A percentile compares a stretch with the other conserved stretches of the same genome.
phyloP scores from a whole-genome alignment of 1,140 invertebrate genomes.

The Aphis craccivora region DNA sequence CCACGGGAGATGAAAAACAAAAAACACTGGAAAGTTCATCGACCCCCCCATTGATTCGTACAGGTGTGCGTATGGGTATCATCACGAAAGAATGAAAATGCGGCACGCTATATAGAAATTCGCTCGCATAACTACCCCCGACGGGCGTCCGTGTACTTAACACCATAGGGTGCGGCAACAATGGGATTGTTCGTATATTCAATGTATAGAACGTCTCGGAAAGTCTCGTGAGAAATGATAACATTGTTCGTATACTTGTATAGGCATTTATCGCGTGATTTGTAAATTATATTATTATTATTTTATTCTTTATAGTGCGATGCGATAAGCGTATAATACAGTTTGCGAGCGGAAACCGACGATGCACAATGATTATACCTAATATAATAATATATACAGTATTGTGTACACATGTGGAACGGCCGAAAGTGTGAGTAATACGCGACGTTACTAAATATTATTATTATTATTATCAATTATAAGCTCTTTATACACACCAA shows the following conservation, averaged over 20 bases:
- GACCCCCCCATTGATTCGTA: not conserved
- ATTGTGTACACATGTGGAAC: not conserved
- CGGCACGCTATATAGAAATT: not conserved
- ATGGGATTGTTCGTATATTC: not conserved
- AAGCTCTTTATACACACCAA: not conserved
- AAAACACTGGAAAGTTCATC: not conserved
- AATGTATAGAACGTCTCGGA: not conserved
- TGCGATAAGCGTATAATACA: not conserved
- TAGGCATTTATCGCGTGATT: not conserved
- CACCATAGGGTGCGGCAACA: not conserved
- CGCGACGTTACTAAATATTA: not conserved
- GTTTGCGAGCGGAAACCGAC: not conserved
- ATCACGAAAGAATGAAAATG: not conserved
- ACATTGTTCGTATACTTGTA: not conserved
- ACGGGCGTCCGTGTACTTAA: not conserved
- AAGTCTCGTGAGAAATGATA: not conserved
- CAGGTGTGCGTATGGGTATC: not conserved
- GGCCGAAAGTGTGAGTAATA: slow-evolving; percentile 1
- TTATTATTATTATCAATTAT: slow-evolving; percentile 7
- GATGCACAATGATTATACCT: slow-evolving; percentile 10
- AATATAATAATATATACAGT: not conserved
- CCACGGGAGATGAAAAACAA: not conserved
- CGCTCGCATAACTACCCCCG: not conserved
- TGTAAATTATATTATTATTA: not conserved
- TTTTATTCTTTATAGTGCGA: not conserved